These are phyloP conservation scores for Spialia ferax DNA, from an alignment of 2,888 invertebrate species.

Conservation along the genomic window DNA sequence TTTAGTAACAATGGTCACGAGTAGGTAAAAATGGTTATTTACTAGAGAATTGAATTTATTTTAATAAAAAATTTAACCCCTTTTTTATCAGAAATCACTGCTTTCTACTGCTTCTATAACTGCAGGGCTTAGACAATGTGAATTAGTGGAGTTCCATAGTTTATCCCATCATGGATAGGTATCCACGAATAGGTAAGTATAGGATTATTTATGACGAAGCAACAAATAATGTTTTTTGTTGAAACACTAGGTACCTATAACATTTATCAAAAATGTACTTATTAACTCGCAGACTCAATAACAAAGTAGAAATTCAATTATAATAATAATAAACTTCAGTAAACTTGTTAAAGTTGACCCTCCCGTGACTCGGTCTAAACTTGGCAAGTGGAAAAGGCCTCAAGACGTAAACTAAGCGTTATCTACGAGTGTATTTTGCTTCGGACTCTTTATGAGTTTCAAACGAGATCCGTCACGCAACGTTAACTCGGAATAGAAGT, in stretches of 20 bases:
- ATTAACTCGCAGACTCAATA: constrained; percentile 56
- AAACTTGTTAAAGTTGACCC: constrained; percentile 76
- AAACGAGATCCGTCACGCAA: constrained; percentile 86
- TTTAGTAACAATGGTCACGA: too few species aligned
- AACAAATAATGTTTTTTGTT: too few species aligned
- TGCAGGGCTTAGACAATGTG: too few species aligned
- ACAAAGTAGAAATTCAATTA: constrained; percentile 80
- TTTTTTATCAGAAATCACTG: too few species aligned
- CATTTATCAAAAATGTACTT: constrained; percentile 29
- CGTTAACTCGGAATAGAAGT: constrained; percentile 85
- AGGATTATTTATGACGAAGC: too few species aligned
- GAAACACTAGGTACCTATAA: constrained; percentile 6
- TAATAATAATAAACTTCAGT: constrained; percentile 78
- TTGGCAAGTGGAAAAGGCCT: constrained; percentile 82
- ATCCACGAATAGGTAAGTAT: too few species aligned
- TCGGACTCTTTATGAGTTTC: constrained; percentile 86
- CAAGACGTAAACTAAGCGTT: constrained; percentile 82
- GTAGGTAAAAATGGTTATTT: too few species aligned
- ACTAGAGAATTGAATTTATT: too few species aligned
- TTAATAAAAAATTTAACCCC: too few species aligned
- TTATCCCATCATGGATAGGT: too few species aligned
- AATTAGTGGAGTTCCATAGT: too few species aligned
- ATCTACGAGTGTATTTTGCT: constrained; percentile 85
- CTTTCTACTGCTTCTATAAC: too few species aligned
- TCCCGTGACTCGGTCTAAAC: constrained; percentile 68